Evolutionary conservation across 2,797 vertebrate species (phyloP).

Genomic region (Coregonus suidteri): DNA sequence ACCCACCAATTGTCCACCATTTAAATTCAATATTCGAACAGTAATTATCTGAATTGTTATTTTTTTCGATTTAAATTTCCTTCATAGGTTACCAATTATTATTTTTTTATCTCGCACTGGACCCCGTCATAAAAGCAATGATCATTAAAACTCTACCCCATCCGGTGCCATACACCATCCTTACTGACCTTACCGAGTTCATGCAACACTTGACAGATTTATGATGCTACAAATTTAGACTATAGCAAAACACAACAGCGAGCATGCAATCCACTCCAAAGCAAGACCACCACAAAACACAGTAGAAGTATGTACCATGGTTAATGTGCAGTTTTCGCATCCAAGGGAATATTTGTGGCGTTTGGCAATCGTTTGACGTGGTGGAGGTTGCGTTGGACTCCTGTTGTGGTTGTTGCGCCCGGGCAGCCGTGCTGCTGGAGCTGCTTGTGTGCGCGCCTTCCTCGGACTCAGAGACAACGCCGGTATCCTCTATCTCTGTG

Average conservation of each 20-base stretch:
- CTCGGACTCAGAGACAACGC: conserved; percentile 87
- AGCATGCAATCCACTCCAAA: conserved; percentile 26
- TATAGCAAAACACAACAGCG: conserved; percentile 1
- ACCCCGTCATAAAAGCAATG: conserved; percentile 28
- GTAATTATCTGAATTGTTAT: not conserved
- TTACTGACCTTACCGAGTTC: conserved; percentile 58
- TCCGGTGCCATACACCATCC: conserved; percentile 42
- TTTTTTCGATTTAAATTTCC: not conserved
- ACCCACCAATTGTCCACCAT: not conserved
- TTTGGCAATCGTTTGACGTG: conserved; percentile 86
- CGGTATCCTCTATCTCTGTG: conserved; percentile 91
- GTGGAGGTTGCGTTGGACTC: conserved; percentile 87
- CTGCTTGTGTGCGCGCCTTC: conserved; percentile 84
- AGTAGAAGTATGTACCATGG: conserved; percentile 83
- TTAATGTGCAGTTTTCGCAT: conserved; percentile 99
- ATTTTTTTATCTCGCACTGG: conserved; percentile 23
- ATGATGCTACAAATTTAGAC: conserved; percentile 34
- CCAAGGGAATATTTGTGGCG: conserved; percentile 98
- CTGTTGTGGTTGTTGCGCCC: conserved; percentile 81
- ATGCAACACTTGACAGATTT: conserved; percentile 64
- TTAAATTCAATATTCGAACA: not conserved
- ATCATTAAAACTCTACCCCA: not conserved
- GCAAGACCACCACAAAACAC: conserved; percentile 58
- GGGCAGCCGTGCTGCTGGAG: conserved; percentile 70
- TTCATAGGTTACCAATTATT: not conserved